Conservation (phyloP, 2,797 vertebrate species). For the Danio choprae region DNA sequence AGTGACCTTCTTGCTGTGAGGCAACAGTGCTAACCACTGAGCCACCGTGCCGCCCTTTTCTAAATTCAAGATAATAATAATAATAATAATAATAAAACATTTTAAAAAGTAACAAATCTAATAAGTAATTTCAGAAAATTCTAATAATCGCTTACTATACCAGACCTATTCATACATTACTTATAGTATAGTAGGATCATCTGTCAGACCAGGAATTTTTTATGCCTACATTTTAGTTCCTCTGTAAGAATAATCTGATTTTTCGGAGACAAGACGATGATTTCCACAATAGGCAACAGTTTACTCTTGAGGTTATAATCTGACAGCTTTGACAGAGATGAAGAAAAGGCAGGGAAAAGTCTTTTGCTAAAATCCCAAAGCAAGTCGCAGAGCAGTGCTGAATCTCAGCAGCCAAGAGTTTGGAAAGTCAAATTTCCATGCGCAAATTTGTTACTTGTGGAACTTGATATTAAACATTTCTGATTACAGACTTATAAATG, state of each 20-base stretch:
- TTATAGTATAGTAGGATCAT: constrained; percentile 52
- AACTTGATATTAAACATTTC: too few relatives aligned
- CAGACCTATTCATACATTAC: too few relatives aligned
- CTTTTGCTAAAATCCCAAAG: constrained; percentile 1
- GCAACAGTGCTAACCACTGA: too few relatives aligned
- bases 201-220: constrained; percentile 45
- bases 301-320: constrained; percentile 65
- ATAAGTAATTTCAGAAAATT: too few relatives aligned
- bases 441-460: not conserved
- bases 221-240: not conserved
- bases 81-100: too few relatives aligned
- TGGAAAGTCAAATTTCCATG: not conserved
- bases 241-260: not conserved
- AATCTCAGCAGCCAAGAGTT: not conserved
- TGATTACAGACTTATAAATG: too few relatives aligned
- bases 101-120: too few relatives aligned
- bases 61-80: too few relatives aligned
- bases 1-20: too few relatives aligned
- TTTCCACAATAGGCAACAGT: constrained; percentile 51
- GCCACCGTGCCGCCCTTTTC: too few relatives aligned
- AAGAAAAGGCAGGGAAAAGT: constrained; percentile 46
- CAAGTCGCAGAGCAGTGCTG: not conserved
- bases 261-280: not conserved
- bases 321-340: constrained; percentile 66
- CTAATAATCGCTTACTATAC: too few relatives aligned